A percentile compares a stretch with the other conserved stretches of the same genome.
These are phyloP conservation scores for Blera fallax DNA, from an alignment of 2,888 invertebrate genomes.

Conservation along the genomic window DNA sequence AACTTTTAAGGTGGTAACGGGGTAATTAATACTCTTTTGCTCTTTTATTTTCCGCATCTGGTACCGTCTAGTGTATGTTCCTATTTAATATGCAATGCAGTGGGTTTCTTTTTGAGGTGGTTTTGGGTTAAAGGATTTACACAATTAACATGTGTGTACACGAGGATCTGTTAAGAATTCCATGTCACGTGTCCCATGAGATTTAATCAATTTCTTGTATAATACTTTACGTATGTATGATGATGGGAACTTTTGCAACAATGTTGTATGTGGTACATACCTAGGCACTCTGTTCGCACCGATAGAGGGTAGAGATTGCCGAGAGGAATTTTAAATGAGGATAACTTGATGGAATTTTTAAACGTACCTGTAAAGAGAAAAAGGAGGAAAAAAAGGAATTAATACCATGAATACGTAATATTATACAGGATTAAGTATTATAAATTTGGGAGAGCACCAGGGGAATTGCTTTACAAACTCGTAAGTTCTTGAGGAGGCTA, in stretches of 20 bases:
- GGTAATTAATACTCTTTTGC: constrained; percentile 63
- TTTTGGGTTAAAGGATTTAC: constrained; percentile 57
- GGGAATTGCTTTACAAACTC: constrained; percentile 19
- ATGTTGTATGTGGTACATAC: neutral
- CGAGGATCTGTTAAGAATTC: constrained; percentile 61
- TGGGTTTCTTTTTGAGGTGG: neutral
- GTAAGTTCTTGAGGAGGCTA: too few species aligned
- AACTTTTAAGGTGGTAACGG: constrained; percentile 55
- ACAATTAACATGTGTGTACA: constrained; percentile 35
- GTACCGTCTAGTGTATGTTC: neutral
- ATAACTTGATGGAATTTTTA: constrained; percentile 66
- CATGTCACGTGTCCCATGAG: constrained; percentile 67
- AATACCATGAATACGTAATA: constrained; percentile 62
- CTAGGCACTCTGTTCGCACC: neutral
- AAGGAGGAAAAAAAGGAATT: constrained; percentile 43
- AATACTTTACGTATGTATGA: constrained; percentile 22
- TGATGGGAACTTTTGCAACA: constrained; percentile 26
- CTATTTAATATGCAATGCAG: constrained; percentile 52
- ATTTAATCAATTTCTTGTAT: constrained; percentile 68
- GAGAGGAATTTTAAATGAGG: constrained; percentile 67
- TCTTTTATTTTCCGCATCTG: constrained; percentile 4
- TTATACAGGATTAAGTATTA: constrained; percentile 39
- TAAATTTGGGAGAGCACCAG: neutral
- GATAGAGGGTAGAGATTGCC: constrained; percentile 27
- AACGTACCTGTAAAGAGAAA: constrained; percentile 54